Evolutionary conservation across 2,113 vertebrate species (phyloP), one percentile per base, ranked within the genome.

Genomic region (Labeo rohita): DNA sequence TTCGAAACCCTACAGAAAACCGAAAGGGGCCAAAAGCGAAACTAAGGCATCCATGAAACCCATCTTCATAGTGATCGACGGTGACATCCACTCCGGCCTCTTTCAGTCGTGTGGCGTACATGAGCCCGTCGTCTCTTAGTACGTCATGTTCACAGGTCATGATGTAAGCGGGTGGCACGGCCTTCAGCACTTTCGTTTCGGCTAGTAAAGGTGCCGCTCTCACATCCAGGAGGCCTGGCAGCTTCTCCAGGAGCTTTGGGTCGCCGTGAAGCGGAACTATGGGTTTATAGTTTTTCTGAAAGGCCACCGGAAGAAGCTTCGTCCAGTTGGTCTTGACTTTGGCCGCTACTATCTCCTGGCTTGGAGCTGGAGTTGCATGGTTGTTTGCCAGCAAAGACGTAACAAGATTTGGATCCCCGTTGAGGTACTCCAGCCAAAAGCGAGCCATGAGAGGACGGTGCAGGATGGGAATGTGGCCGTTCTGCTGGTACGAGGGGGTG

Each of bases 401-500:
- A 56, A 94, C 93, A 84, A 98, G 92, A 28, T 91, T 93, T 0
- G 93, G 74, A 90, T 94, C 92, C 4, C 95, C 98, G 3, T 95
- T 95, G 61, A 99, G 92, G 88, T 99, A 99, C 75, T 97, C 93
- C 43, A 99, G 90, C 98, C 97, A 99, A 87, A 96, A 99, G 8
- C 93, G 95, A 9, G 95, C 94, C 98, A 99, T 98, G 92, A 95
- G 39, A 0, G 90, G 91, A 11, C 97, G 93, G 72, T 97, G 94
- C 0, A 99, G 94, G 91, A 99, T 96, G 1, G 97, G 96, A 45
- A 95, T 92, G 18, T 96, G 92, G 88, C 84, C 90, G 86, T 98
- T 99, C 92, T 99, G 97, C 94, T 98, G 98, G 85, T 99, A 99
- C 1, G 98, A 99, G 0, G 98, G 94, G 0, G 98, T 99, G 89